These are phyloP conservation scores for Anneissia japonica DNA, from an alignment of 35 echinoderm and acorn worm genomes.

Conservation along the genomic window DNA sequence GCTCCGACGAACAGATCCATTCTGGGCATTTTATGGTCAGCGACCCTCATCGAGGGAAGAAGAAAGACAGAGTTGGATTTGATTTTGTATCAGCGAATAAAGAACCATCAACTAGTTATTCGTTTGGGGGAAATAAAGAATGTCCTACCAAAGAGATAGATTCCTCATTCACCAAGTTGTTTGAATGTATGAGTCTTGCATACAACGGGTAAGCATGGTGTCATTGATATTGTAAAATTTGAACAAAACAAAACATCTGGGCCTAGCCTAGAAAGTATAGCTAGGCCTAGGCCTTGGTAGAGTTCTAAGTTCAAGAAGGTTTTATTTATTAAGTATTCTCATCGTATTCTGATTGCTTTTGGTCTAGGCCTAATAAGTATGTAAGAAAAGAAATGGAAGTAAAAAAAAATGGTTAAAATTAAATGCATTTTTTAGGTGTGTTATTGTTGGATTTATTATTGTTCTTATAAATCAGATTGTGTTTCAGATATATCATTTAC, in stretches of 20 bases:
- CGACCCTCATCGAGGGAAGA: constrained; percentile 69
- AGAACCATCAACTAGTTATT: constrained; percentile 52
- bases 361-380: too few relatives aligned
- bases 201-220: constrained; percentile 70
- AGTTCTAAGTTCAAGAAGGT: too few relatives aligned
- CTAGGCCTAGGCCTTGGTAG: not conserved
- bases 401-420: too few relatives aligned
- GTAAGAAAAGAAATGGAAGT: too few relatives aligned
- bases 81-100: constrained; percentile 32
- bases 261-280: not conserved
- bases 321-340: too few relatives aligned
- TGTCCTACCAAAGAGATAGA: constrained; percentile 47
- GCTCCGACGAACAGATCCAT: constrained; percentile 53
- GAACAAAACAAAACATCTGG: not conserved
- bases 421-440: too few relatives aligned
- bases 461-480: too few relatives aligned
- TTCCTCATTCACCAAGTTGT: constrained; percentile 84
- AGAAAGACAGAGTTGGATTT: constrained; percentile 27
- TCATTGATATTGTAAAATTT: not conserved
- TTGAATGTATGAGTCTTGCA: constrained; percentile 89
- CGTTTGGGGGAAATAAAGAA: constrained; percentile 32
- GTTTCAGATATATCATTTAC: too few relatives aligned
- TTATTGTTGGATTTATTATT: too few relatives aligned
- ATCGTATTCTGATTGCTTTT: too few relatives aligned
- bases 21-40: constrained; percentile 98